Evolutionary conservation across 1,140 invertebrate genomes (phyloP), one percentile per base, ranked within the genome.

Genomic region (Oncopeltus fasciatus): DNA sequence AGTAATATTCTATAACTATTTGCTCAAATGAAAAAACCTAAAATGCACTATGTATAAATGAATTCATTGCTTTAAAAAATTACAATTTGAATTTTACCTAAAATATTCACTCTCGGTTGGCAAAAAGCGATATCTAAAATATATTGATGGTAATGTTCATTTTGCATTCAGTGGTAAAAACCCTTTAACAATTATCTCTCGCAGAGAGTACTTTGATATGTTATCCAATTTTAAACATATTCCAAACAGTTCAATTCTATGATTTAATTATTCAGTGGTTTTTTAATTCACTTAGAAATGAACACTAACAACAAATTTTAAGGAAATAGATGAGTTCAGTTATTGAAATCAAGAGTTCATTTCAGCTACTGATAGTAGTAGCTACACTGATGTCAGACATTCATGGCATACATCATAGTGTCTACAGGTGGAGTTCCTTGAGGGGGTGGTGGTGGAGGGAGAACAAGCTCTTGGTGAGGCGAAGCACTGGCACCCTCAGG

Each of bases 391-490:
- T 70, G 74, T 76, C 75, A 76, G 70, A 76, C 74, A 62, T 76
- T 76, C 75, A 76, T 76, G 26, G 75, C 72, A 66, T 76, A 76
- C 63, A 74, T 76, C 12, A 76, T 73, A 14, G 73, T 72, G 46
- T 71, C 70, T 64, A 69, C 70, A 18, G 68, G 65, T 60, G 70
- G 64, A 62, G 67, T 69, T 0, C 67, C 69, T 26, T 69, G 68
- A 1, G 20, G 57, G 18, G 63, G 53, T 38, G 57, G 57, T 20
- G 21, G 57, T 59, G 20, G 63, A 62, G 21, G 51, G 38, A 29
- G 61, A 20, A 28, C 26, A 57, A 46, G 58, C 43, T 44, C 53
- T 31, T 60, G 57, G 33, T 33, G 33, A 44, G 29, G 18, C 67
- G 75, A 49, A 72, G 76, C 66, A 72, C 75, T 53, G 62, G 72